phyloP scores from a whole-genome alignment of 2,888 invertebrate species.

The Drosophila ustulata region DNA sequence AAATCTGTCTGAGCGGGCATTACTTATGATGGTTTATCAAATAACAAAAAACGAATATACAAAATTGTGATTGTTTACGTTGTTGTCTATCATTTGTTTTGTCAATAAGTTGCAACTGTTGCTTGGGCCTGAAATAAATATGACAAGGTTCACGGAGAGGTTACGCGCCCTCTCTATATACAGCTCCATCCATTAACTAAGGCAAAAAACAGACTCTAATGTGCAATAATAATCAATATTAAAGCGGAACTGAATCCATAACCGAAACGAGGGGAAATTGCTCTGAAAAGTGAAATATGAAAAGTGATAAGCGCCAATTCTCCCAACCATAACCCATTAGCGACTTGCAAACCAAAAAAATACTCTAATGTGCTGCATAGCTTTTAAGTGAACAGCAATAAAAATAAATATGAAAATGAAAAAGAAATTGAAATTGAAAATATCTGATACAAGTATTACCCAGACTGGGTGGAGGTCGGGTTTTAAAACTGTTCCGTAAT shows the following conservation, averaged over 20 bases:
- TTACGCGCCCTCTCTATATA: conserved; percentile 3
- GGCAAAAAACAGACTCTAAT: conserved; percentile 31
- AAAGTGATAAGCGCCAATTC: conserved; percentile 47
- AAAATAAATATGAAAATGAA: conserved; percentile 1
- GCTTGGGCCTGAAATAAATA: conserved; percentile 62
- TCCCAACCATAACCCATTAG: conserved; percentile 55
- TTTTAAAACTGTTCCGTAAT: conserved; percentile 33
- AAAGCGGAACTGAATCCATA: conserved; percentile 19
- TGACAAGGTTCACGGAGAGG: conserved; percentile 49
- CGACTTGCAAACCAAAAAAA: background rate
- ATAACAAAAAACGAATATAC: conserved; percentile 8
- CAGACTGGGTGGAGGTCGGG: conserved; percentile 1
- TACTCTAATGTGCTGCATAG: conserved; percentile 9
- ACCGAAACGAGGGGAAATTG: conserved; percentile 21
- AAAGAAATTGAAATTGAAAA: background rate
- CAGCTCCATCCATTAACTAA: conserved; percentile 36
- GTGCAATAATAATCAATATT: conserved; percentile 57
- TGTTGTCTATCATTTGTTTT: conserved; percentile 71
- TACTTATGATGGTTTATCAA: conserved; percentile 20
- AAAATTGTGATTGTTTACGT: conserved; percentile 15
- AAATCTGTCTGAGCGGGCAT: conserved; percentile 39
- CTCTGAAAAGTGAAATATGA: conserved; percentile 48
- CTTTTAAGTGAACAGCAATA: background rate
- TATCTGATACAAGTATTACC: background rate
- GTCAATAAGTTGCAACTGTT: conserved; percentile 81